A percentile compares a stretch with the other conserved stretches of the same genome.
Conservation (phyloP, 2,113 vertebrate genomes). For the Eulacestoma nigropectus region DNA sequence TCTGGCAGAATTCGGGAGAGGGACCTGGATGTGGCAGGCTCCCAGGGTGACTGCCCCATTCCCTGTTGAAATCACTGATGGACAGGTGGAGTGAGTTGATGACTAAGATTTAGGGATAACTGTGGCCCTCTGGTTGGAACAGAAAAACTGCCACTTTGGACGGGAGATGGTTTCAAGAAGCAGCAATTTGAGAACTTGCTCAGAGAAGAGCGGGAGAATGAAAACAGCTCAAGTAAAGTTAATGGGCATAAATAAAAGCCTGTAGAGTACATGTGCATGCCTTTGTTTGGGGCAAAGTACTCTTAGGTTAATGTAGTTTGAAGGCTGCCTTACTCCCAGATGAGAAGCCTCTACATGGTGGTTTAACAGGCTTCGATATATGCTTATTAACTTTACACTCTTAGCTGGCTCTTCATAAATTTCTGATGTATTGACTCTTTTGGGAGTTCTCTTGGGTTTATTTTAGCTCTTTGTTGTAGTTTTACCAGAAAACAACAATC, state of each 20-base stretch:
- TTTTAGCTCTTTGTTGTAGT: background rate
- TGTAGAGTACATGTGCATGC: background rate
- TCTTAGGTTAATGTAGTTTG: slow-evolving; percentile 37
- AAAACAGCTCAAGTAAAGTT: background rate
- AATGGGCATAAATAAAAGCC: slow-evolving; percentile 11
- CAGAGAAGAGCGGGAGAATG: background rate
- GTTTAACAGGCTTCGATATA: slow-evolving; percentile 10
- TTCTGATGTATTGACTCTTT: slow-evolving; percentile 26
- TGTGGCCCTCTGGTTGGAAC: background rate
- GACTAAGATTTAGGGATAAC: background rate
- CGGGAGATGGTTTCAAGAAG: background rate
- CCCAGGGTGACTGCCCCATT: background rate
- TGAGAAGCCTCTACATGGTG: background rate
- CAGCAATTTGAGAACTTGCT: background rate
- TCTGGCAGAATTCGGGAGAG: background rate
- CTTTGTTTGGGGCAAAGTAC: slow-evolving; percentile 11
- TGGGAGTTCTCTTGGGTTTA: background rate
- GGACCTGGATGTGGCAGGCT: background rate
- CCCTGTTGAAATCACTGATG: accelerated
- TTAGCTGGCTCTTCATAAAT: slow-evolving; percentile 38
- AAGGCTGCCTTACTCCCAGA: slow-evolving; percentile 14
- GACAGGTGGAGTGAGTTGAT: background rate
- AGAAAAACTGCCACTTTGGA: background rate
- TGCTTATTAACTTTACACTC: slow-evolving; percentile 44
- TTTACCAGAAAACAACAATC: background rate